phyloP scores from a whole-genome alignment of 2,113 vertebrate genomes.

The Ciconia stormi region DNA sequence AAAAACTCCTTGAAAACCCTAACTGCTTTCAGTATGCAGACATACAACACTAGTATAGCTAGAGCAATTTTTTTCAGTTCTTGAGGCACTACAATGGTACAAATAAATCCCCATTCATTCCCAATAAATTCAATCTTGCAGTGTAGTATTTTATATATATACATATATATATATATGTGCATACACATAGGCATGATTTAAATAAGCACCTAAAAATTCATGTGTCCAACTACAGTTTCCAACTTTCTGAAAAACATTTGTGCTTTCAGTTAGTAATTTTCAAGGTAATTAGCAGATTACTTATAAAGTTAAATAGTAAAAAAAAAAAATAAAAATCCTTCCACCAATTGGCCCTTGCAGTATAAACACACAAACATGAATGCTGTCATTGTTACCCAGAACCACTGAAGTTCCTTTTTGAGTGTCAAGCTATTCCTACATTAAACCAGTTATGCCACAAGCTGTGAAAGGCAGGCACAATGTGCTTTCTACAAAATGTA shows the following conservation, averaged over 20 bases:
- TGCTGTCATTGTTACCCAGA: neutral
- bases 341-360: neutral
- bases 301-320: neutral
- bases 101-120: neutral
- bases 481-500: neutral
- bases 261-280: neutral
- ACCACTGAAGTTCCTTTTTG: neutral
- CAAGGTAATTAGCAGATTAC: constrained; percentile 5
- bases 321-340: neutral
- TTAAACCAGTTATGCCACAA: neutral
- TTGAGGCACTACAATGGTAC: neutral
- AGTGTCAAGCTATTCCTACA: neutral
- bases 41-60: neutral
- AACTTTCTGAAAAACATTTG: neutral
- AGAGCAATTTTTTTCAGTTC: neutral
- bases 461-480: neutral
- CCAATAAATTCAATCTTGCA: neutral
- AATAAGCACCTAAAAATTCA: neutral
- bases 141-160: no score
- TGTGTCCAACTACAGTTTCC: neutral
- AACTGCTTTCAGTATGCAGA: neutral
- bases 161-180: neutral
- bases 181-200: neutral
- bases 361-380: constrained; percentile 34
- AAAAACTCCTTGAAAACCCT: neutral